Percentiles rank a stretch among this genome's conserved stretches.
Conservation (phyloP, 2,888 invertebrate species). For the Sphaerophoria rueppellii region DNA sequence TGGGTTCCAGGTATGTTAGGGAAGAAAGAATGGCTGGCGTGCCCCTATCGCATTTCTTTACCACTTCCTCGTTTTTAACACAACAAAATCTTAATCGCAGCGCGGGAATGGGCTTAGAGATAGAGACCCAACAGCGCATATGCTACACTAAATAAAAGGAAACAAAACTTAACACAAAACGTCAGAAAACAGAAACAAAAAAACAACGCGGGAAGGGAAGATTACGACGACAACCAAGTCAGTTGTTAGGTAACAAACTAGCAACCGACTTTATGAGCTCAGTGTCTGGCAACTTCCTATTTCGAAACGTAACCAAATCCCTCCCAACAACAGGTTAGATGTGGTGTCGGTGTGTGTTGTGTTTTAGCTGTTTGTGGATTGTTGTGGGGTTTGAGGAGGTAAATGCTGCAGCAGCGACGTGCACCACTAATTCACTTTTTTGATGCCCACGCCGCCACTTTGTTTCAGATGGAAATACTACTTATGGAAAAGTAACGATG, state of each 20-base stretch:
- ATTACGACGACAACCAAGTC: conserved; percentile 56
- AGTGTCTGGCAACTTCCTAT: conserved; percentile 73
- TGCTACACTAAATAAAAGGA: conserved; percentile 47
- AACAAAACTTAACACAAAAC: conserved; percentile 1
- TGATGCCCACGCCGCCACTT: conserved; percentile 69
- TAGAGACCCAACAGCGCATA: conserved; percentile 27
- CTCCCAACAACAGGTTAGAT: conserved; percentile 73
- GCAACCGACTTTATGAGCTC: conserved; percentile 72
- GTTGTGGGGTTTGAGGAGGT: not conserved
- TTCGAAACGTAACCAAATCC: conserved; percentile 73
- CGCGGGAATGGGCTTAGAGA: conserved; percentile 55
- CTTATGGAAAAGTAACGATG: conserved; percentile 46
- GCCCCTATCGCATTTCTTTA: conserved; percentile 67
- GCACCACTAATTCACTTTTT: conserved; percentile 74
- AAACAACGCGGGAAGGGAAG: conserved; percentile 35
- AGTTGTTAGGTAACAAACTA: conserved; percentile 72
- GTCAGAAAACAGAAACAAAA: not conserved
- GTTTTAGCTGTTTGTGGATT: conserved; percentile 1
- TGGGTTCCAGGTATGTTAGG: not conserved
- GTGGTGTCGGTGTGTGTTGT: conserved; percentile 24
- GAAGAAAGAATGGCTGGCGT: conserved; percentile 37
- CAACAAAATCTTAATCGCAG: conserved; percentile 62
- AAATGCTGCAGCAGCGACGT: conserved; percentile 61
- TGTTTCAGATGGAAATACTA: conserved; percentile 17
- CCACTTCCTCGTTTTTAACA: conserved; percentile 69